Percentiles rank a stretch among this genome's conserved stretches.
phyloP scores from a whole-genome alignment of 2,113 vertebrate genomes.

The Malurus cyaneus region DNA sequence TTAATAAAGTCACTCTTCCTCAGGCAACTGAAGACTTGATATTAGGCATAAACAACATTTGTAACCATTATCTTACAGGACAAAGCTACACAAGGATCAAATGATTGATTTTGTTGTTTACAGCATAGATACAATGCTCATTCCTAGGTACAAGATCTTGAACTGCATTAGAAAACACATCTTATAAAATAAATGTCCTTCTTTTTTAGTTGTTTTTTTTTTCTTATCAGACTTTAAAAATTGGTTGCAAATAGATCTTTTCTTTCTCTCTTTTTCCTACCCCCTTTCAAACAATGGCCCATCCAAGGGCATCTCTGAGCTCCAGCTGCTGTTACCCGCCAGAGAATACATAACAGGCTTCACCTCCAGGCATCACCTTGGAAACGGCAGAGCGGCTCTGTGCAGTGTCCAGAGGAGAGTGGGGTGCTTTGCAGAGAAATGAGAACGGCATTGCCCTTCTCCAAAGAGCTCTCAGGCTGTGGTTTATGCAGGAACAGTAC shows the following conservation, averaged over 20 bases:
- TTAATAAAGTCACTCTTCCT: neutral
- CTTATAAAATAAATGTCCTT: neutral
- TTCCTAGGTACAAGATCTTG: neutral
- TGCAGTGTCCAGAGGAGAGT: neutral
- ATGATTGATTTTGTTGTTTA: conserved; percentile 12
- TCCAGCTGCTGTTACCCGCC: conserved; percentile 36
- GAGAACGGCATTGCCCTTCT: neutral
- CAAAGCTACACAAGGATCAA: neutral
- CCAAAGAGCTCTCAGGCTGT: neutral
- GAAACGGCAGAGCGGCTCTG: neutral
- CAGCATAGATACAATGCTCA: neutral
- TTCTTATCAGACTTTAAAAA: neutral
- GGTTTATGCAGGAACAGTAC: neutral
- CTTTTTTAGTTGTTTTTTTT: neutral
- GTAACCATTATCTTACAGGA: neutral
- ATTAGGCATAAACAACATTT: neutral
- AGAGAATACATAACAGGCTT: neutral
- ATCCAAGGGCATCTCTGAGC: conserved; percentile 17
- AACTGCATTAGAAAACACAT: neutral
- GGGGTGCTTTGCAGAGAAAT: neutral
- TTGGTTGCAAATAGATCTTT: neutral
- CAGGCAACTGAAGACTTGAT: neutral
- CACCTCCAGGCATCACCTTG: conserved; percentile 55
- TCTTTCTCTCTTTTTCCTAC: neutral
- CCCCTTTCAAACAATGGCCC: neutral